Conservation (phyloP, 2,797 vertebrate species). For the Dicrostonyx torquatus region DNA sequence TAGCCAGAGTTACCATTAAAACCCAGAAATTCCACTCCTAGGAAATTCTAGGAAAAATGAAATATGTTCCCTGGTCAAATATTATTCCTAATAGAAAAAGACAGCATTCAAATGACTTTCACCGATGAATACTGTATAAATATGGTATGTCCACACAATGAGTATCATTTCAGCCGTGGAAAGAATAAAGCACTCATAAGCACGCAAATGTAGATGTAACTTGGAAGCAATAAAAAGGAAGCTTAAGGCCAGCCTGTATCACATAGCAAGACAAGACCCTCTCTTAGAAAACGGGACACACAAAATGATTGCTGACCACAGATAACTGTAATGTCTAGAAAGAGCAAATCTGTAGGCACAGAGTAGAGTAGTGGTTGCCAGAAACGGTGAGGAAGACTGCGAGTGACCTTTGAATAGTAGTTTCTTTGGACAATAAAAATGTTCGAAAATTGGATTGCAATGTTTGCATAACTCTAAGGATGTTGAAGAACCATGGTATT, state of each 20-base stretch:
- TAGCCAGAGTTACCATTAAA: slow-evolving; percentile 39
- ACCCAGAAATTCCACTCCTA: slow-evolving; percentile 19
- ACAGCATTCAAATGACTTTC: not conserved
- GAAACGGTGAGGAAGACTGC: not conserved
- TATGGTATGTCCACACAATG: not conserved
- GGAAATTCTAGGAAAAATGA: slow-evolving; percentile 36
- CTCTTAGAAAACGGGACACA: not conserved
- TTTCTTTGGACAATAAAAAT: slow-evolving; percentile 47
- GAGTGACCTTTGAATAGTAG: not conserved
- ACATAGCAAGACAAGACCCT: not conserved
- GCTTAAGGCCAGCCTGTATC: not conserved
- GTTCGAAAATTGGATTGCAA: slow-evolving; percentile 47
- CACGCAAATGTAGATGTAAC: not conserved
- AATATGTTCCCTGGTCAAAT: not conserved
- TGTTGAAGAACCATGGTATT: not conserved
- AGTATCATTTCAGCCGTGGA: slow-evolving; percentile 29
- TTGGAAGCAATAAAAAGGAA: not conserved
- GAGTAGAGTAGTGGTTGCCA: not conserved
- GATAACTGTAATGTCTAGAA: slow-evolving; percentile 17
- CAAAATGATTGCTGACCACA: not conserved
- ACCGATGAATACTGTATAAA: not conserved
- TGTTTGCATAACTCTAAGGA: slow-evolving; percentile 47
- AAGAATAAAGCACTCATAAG: not conserved
- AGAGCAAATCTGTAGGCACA: not conserved
- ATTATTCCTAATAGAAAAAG: not conserved